These are phyloP conservation scores for Thamnaconus septentrionalis DNA, from an alignment of 2,113 vertebrate species.

Conservation along the genomic window DNA sequence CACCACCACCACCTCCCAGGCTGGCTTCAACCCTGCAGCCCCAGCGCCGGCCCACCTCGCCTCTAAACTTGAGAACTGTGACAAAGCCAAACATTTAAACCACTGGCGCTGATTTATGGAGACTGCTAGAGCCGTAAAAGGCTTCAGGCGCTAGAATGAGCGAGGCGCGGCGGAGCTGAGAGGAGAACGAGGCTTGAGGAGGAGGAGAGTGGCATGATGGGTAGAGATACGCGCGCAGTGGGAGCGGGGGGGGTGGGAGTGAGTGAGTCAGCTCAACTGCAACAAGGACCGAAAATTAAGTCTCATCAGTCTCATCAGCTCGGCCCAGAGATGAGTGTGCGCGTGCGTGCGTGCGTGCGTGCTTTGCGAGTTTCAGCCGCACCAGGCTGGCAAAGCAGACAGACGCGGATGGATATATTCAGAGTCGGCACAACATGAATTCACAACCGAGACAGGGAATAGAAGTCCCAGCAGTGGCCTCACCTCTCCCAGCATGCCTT, in stretches of 20 bases:
- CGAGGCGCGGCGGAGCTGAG: constrained; percentile 17
- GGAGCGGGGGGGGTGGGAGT: constrained; percentile 40
- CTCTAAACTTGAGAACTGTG: constrained; percentile 73
- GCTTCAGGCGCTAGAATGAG: constrained; percentile 52
- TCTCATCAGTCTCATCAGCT: constrained; percentile 34
- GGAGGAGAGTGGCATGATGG: constrained; percentile 39
- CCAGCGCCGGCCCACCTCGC: constrained; percentile 32
- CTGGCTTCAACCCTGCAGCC: constrained; percentile 54
- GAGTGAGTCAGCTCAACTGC: constrained; percentile 41
- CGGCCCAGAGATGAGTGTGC: constrained; percentile 10
- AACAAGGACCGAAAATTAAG: constrained; percentile 55
- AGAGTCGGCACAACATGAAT: constrained; percentile 69
- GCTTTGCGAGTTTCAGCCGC: constrained; percentile 50
- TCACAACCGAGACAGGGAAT: constrained; percentile 76
- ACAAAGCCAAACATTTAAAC: constrained; percentile 71
- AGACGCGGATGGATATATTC: constrained; percentile 70
- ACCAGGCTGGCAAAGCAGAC: constrained; percentile 47
- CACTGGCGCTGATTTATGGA: constrained; percentile 70
- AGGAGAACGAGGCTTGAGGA: constrained; percentile 17
- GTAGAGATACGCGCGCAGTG: constrained; percentile 36
- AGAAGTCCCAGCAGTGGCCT: constrained; percentile 72
- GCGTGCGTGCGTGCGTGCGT: too few species aligned
- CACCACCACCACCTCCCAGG: constrained; percentile 39
- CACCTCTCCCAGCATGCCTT: constrained; percentile 74
- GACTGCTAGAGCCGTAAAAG: constrained; percentile 61